phyloP scores from a whole-genome alignment of 2,888 invertebrate genomes.

The Acleris literana region DNA sequence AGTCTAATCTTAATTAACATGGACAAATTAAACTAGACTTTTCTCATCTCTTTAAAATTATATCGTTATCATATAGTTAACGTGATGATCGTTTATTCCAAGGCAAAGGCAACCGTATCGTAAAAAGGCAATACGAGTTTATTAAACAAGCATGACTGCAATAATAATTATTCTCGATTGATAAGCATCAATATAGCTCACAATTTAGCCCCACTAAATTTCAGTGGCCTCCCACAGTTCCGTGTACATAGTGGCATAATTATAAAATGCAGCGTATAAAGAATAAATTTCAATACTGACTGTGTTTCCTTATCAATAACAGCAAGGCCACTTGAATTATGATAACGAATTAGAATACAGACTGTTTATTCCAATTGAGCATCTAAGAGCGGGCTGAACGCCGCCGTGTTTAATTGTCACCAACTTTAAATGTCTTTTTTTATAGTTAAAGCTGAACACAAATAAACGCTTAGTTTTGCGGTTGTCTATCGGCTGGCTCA shows the following conservation, averaged over 20 bases:
- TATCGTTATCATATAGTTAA: no score
- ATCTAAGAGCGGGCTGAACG: background rate
- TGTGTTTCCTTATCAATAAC: slow-evolving; percentile 60
- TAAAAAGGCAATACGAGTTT: no score
- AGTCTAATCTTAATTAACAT: no score
- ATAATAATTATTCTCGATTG: slow-evolving; percentile 41
- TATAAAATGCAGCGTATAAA: slow-evolving; percentile 35
- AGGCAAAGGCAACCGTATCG: no score
- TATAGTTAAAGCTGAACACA: no score
- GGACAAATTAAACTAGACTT: no score
- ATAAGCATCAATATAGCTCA: slow-evolving; percentile 44
- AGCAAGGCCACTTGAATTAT: slow-evolving; percentile 72
- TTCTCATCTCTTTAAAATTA: no score
- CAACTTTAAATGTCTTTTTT: no score
- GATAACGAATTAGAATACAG: slow-evolving; percentile 77
- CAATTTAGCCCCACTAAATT: slow-evolving; percentile 42
- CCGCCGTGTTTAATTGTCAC: no score
- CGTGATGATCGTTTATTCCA: no score
- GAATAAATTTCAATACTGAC: slow-evolving; percentile 39
- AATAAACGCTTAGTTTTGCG: no score
- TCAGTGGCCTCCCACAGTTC: slow-evolving; percentile 47
- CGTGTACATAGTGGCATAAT: slow-evolving; percentile 37
- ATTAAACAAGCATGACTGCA: slow-evolving; percentile 33
- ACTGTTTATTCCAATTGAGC: slow-evolving; percentile 44
- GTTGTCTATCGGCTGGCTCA: no score